Evolutionary conservation across 2,888 invertebrate genomes (phyloP).

Genomic region (Machimus rusticus): DNA sequence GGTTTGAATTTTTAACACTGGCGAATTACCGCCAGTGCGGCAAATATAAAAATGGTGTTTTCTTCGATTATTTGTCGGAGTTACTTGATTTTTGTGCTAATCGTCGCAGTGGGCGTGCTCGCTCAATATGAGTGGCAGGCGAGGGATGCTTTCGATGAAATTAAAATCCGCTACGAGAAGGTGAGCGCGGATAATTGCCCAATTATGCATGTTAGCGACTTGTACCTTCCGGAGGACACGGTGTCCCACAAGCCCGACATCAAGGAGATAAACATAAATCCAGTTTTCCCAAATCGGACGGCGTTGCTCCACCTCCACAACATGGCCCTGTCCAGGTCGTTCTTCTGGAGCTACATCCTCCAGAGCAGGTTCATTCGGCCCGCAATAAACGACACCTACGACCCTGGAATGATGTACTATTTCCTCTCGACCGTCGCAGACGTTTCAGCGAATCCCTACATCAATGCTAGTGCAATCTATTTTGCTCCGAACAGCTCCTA

Average conservation of each 20-base stretch:
- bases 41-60: slow-evolving; percentile 47
- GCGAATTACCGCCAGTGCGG: neutral
- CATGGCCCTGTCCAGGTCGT: slow-evolving; percentile 94
- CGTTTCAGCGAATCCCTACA: slow-evolving; percentile 88
- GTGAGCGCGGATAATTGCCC: slow-evolving; percentile 89
- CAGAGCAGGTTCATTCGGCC: slow-evolving; percentile 90
- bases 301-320: slow-evolving; percentile 92
- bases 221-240: slow-evolving; percentile 83
- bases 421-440: slow-evolving; percentile 95
- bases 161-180: slow-evolving; percentile 82
- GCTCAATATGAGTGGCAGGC: slow-evolving; percentile 93
- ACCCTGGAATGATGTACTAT: slow-evolving; percentile 98
- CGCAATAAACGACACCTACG: slow-evolving; percentile 89
- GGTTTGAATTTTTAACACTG: neutral
- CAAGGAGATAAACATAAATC: slow-evolving; percentile 92
- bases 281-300: slow-evolving; percentile 93
- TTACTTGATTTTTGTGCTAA: slow-evolving; percentile 56
- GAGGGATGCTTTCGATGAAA: slow-evolving; percentile 88
- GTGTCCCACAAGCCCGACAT: slow-evolving; percentile 93
- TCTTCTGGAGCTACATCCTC: slow-evolving; percentile 94
- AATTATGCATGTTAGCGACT: slow-evolving; percentile 82
- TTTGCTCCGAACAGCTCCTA: slow-evolving; percentile 95
- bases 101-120: slow-evolving; percentile 70
- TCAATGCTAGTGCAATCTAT: slow-evolving; percentile 92
- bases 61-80: slow-evolving; percentile 59